These are phyloP conservation scores for Mactra quadrangularis DNA, from an alignment of 1,140 invertebrate species.

Conservation along the genomic window DNA sequence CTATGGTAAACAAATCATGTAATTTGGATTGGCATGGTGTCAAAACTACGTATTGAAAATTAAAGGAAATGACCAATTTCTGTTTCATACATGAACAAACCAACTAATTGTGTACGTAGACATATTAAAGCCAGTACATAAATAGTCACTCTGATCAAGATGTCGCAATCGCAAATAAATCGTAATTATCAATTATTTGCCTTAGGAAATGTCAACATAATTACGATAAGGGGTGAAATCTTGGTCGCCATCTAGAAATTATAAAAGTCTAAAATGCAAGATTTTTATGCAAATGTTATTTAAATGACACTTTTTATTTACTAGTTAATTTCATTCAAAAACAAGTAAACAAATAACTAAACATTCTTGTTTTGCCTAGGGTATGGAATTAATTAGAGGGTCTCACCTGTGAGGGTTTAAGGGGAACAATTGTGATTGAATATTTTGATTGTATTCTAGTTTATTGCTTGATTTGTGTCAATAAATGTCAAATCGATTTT, in stretches of 20 bases:
- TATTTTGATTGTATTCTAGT: too few species aligned
- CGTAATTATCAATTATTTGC: constrained; percentile 20
- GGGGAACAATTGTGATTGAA: too few species aligned
- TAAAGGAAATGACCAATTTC: background rate
- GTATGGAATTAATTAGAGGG: too few species aligned
- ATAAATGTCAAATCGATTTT: background rate
- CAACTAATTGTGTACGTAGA: too few species aligned
- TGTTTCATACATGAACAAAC: too few species aligned
- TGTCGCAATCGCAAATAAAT: constrained; percentile 16
- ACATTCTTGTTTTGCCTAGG: background rate
- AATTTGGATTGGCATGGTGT: constrained; percentile 13
- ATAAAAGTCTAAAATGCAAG: too few species aligned
- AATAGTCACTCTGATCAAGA: background rate
- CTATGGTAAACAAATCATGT: background rate
- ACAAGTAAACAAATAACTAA: constrained; percentile 26
- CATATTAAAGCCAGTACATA: too few species aligned
- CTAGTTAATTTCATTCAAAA: constrained; percentile 4
- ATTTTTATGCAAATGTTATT: constrained; percentile 28
- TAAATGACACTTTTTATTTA: constrained; percentile 24
- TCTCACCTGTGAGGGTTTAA: too few species aligned
- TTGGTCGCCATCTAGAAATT: too few species aligned
- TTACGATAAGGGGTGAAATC: background rate
- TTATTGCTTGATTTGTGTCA: too few species aligned
- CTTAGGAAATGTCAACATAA: constrained; percentile 8
- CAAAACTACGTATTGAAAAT: constrained; percentile 15